Conservation (phyloP, 2,113 vertebrate genomes). For the Campylomormyrus tamandua region DNA sequence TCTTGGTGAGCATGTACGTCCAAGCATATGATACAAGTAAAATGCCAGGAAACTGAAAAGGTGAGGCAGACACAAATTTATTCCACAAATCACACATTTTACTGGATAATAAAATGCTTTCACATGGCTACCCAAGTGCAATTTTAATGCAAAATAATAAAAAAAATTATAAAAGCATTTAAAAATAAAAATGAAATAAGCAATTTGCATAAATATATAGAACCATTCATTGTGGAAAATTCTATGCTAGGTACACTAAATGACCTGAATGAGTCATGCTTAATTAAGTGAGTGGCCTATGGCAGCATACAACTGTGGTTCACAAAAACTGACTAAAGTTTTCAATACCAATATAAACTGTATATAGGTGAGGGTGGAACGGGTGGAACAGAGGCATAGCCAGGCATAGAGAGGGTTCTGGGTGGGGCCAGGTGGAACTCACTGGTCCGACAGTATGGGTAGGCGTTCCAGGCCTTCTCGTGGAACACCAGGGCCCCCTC, state of each 20-base stretch:
- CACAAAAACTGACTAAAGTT: not conserved
- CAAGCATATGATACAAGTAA: not conserved
- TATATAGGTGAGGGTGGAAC: not conserved
- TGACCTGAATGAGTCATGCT: not conserved
- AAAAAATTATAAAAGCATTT: not conserved
- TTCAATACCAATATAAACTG: not conserved
- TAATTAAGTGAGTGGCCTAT: not conserved
- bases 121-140: not conserved
- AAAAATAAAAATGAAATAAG: not conserved
- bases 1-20: not conserved
- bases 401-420: not conserved
- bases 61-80: not conserved
- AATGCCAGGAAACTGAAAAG: not conserved
- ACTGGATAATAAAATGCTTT: not conserved
- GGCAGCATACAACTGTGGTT: not conserved
- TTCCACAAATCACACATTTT: not conserved
- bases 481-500: conserved; percentile 87
- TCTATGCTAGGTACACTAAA: not conserved
- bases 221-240: not conserved
- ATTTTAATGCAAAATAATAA: not conserved
- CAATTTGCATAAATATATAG: not conserved
- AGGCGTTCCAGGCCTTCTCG: conserved; percentile 62
- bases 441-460: conserved; percentile 96
- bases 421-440: conserved; percentile 40
- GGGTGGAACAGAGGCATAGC: not conserved